Base-by-base conservation (phyloP, 2,797 vertebrate genomes). In the Acipenser transmontanus region DNA sequence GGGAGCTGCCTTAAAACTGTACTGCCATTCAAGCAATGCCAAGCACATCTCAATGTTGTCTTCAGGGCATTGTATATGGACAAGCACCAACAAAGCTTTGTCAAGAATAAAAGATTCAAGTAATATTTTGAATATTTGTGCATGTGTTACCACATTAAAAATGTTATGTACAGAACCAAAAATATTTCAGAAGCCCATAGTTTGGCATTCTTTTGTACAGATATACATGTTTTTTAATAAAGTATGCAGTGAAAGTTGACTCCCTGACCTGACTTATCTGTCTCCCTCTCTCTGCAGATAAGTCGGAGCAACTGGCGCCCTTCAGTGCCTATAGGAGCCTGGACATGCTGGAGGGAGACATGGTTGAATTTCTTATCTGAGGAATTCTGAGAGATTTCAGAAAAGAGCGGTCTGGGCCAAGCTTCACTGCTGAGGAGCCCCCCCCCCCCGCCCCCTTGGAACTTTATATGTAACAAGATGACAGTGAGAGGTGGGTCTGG, bases 361-460 rank as follows among this genome's bases (percentile, higher is more conserved):
- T 85, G 62, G 80, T 92, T 50, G 91, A 91, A 78, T 89, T 92
- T 71, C 89, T 92, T 66, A 91, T 91, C 54, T 91, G 81, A 85
- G 73, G 51, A 47, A 4, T n/a, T 34, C 66, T 47, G 6, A 7
- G 8, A 49, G 66, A 67, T 8, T 10, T 48, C 17, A 13, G 60
- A 63, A 49, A 52, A 70, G 57, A 56, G 54, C 59, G 14, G n/a
- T 54, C 7, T 13, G 20, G 34, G 51, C 14, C 13, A 48, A 9
- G 8, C 56, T 2, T n/a, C 17, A 11, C 12, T 47, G 59, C 34
- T 6, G 47, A 49, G 61, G 47, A 59, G 11, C 6, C 47, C 57
- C 52, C 11, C 13, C 49, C n/a, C 59, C 34, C 52, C 48, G 34
- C 52, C 47, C 2, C 4, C 34, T 34, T 4, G 34, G 2, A 34